These are phyloP conservation scores for Ecdyonurus torrentis DNA, from an alignment of 2,888 invertebrate genomes.

Conservation along the genomic window DNA sequence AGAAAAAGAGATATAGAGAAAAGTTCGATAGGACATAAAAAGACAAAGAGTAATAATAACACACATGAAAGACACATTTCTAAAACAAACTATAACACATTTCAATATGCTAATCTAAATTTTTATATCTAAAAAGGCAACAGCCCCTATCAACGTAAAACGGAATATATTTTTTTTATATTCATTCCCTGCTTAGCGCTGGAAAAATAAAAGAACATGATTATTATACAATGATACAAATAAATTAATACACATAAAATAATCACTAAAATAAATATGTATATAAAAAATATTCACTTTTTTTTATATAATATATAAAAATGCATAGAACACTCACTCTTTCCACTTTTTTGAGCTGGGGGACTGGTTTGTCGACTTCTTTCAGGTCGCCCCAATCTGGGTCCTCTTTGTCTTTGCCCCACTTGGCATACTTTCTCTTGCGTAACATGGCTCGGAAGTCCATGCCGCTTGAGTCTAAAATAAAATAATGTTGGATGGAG, in stretches of 20 bases:
- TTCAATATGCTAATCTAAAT: background rate
- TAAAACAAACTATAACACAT: background rate
- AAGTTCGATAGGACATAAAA: background rate
- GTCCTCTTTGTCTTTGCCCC: conserved; percentile 80
- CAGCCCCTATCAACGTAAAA: background rate
- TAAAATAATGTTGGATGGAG: background rate
- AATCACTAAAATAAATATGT: background rate
- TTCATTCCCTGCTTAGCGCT: background rate
- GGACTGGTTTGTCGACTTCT: conserved; percentile 73
- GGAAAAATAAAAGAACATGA: conserved; percentile 1
- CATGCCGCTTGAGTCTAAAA: conserved; percentile 83
- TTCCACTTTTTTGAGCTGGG: conserved; percentile 81
- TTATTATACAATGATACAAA: background rate
- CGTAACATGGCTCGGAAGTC: conserved; percentile 98
- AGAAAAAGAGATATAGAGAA: background rate
- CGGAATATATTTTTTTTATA: too few species aligned
- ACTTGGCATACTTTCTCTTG: conserved; percentile 88
- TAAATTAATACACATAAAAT: background rate
- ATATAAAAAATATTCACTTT: background rate
- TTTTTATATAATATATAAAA: background rate
- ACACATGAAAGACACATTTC: background rate
- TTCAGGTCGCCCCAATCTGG: conserved; percentile 89
- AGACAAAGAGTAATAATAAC: background rate
- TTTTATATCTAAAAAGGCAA: background rate
- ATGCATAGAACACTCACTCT: conserved; percentile 45